phyloP scores from a whole-genome alignment of 2,797 vertebrate species.

The Epinephelus malabaricus region DNA sequence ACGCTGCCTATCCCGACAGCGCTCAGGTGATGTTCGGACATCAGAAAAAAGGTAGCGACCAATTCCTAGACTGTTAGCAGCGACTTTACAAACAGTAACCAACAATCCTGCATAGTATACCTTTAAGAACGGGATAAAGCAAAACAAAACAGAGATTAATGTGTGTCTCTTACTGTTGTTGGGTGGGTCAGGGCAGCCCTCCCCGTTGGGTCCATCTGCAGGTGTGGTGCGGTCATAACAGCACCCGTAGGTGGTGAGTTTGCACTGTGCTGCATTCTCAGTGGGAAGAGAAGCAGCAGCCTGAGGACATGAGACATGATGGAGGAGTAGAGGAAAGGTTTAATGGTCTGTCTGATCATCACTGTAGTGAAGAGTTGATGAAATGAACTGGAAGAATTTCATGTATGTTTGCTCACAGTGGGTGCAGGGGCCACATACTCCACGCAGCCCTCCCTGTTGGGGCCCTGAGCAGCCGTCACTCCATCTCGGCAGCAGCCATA shows the following conservation, averaged over 20 bases:
- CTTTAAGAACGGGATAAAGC: too few relatives aligned
- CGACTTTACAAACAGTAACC: too few relatives aligned
- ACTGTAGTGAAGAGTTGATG: too few relatives aligned
- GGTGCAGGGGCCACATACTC: constrained; percentile 55
- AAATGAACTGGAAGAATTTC: background rate
- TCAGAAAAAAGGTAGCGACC: too few relatives aligned
- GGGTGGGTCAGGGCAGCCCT: constrained; percentile 89
- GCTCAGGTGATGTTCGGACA: too few relatives aligned
- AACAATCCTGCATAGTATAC: too few relatives aligned
- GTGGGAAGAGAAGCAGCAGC: constrained; percentile 57
- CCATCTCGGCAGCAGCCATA: constrained; percentile 94
- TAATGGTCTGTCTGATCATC: background rate
- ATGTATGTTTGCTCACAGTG: constrained; percentile 71
- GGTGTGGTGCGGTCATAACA: constrained; percentile 90
- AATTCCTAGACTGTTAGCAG: too few relatives aligned
- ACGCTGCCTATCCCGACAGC: too few relatives aligned
- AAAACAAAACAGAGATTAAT: background rate
- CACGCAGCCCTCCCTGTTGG: constrained; percentile 87
- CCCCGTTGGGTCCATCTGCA: constrained; percentile 89
- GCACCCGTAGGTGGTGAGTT: constrained; percentile 90
- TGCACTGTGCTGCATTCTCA: constrained; percentile 84
- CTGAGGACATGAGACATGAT: constrained; percentile 39
- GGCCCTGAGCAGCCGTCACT: constrained; percentile 87
- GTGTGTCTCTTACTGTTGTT: constrained; percentile 81
- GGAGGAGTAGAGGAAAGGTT: background rate